A percentile compares a stretch with the other conserved stretches of the same genome.
Conservation (phyloP, 2,888 invertebrate species). For the Cheilosia pagana region DNA sequence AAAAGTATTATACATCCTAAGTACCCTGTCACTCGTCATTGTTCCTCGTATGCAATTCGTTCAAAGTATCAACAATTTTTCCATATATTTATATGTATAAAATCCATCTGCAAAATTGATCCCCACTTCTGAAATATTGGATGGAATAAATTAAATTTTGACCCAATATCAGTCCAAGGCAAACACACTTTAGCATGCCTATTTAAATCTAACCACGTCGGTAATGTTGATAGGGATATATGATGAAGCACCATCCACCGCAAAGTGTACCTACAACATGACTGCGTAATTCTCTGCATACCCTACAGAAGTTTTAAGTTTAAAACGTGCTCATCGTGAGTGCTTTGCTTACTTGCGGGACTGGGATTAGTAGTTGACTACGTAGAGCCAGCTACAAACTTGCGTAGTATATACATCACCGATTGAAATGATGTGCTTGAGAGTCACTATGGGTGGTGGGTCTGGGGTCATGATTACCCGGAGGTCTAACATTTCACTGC, state of each 20-base stretch:
- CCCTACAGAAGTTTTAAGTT: background rate
- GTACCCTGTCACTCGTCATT: too few species aligned
- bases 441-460: background rate
- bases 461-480: background rate
- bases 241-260: conserved; percentile 34
- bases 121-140: conserved; percentile 30
- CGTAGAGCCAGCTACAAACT: background rate
- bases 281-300: conserved; percentile 35
- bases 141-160: conserved; percentile 65
- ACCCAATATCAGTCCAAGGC: conserved; percentile 60
- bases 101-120: conserved; percentile 24
- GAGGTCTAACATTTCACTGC: background rate
- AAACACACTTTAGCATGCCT: conserved; percentile 43
- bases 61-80: too few species aligned
- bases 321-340: conserved; percentile 34
- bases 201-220: conserved; percentile 24
- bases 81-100: too few species aligned
- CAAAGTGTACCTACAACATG: conserved; percentile 9
- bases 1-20: too few species aligned
- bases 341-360: conserved; percentile 19
- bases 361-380: conserved; percentile 18
- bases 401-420: background rate
- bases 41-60: too few species aligned
- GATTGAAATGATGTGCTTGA: conserved; percentile 8
- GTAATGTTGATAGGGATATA: conserved; percentile 46